Evolutionary conservation across 2,797 vertebrate genomes (phyloP).

Genomic region (Microctenopoma lineatum): DNA sequence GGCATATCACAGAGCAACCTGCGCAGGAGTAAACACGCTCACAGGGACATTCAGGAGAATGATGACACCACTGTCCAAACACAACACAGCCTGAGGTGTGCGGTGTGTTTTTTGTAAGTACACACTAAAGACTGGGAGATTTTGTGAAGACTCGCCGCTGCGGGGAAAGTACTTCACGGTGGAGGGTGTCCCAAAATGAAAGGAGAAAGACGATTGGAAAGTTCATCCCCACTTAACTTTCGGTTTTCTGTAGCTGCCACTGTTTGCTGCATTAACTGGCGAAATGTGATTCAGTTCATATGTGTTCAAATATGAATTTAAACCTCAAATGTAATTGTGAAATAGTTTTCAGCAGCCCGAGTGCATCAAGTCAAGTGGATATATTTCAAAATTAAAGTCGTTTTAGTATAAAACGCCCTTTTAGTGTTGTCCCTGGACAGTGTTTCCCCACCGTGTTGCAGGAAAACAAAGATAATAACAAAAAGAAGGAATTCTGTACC

Average conservation of each 20-base stretch:
- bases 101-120: constrained; percentile 13
- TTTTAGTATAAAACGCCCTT: no score
- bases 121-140: constrained; percentile 1
- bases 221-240: constrained; percentile 10
- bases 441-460: no score
- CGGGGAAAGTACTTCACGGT: neutral
- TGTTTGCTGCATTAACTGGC: neutral
- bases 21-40: constrained; percentile 10
- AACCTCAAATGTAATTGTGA: no score
- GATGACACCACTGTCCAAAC: constrained; percentile 24
- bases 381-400: no score
- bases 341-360: no score
- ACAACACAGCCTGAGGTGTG: constrained; percentile 18
- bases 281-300: neutral
- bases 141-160: neutral
- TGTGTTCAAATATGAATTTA: no score
- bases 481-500: no score
- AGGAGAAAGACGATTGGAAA: neutral
- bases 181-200: constrained; percentile 5
- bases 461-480: no score
- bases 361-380: no score
- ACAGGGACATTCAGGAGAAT: constrained; percentile 35
- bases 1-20: constrained; percentile 20
- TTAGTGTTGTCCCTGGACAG: no score
- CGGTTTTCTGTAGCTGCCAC: neutral